phyloP scores from a whole-genome alignment of 2,888 invertebrate genomes.

The Ophioninae sp. region DNA sequence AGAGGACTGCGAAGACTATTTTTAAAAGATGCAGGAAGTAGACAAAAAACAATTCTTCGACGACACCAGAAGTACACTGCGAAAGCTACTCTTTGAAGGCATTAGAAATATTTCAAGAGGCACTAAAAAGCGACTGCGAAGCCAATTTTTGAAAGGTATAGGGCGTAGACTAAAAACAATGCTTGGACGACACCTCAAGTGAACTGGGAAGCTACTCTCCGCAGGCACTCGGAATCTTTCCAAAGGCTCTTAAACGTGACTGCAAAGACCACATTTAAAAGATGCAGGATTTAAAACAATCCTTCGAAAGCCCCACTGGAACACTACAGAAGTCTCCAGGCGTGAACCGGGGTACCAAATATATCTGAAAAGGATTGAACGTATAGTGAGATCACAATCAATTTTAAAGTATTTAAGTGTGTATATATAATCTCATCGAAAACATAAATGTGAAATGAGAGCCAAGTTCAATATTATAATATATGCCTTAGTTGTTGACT shows the following conservation, averaged over 20 bases:
- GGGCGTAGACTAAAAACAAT: slow-evolving; percentile 18
- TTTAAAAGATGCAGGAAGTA: slow-evolving; percentile 9
- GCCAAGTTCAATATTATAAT: too few relatives aligned
- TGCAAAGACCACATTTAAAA: too few relatives aligned
- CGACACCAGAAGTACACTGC: slow-evolving; percentile 5
- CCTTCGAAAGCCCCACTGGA: background rate
- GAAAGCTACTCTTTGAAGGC: slow-evolving; percentile 19
- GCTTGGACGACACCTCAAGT: background rate
- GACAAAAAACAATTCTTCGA: slow-evolving; percentile 8
- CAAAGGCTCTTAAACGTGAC: too few relatives aligned
- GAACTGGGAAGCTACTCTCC: slow-evolving; percentile 14
- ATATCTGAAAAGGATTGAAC: slow-evolving; percentile 4
- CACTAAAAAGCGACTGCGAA: slow-evolving; percentile 14
- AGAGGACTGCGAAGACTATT: slow-evolving; percentile 8
- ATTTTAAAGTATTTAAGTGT: background rate
- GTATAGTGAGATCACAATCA: slow-evolving; percentile 4
- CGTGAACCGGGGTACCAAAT: slow-evolving; percentile 11
- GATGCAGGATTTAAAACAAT: too few relatives aligned
- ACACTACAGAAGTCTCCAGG: slow-evolving; percentile 17
- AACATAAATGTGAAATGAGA: too few relatives aligned
- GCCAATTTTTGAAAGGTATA: slow-evolving; percentile 8
- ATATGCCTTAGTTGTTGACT: too few relatives aligned
- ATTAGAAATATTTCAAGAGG: slow-evolving; percentile 18
- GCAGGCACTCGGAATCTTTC: background rate
- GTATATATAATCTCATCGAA: too few relatives aligned